Percentiles rank a stretch among this genome's conserved stretches.
Evolutionary conservation across 2,113 vertebrate species (phyloP).

Genomic region (Caranx ignobilis): DNA sequence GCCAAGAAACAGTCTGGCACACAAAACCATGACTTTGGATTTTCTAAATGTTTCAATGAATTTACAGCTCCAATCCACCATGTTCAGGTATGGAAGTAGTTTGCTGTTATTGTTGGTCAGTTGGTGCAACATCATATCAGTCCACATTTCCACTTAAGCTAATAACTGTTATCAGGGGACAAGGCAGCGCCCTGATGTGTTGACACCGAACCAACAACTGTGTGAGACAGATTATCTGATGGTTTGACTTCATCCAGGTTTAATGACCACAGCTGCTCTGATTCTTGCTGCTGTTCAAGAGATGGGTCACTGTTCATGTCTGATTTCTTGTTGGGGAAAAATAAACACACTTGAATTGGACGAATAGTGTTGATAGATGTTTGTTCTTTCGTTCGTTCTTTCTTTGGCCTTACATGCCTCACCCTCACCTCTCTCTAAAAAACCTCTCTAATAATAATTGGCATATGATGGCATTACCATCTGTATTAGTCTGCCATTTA

Average conservation of each 20-base stretch:
- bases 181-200: background rate
- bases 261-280: background rate
- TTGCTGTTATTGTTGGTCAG: no score
- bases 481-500: slow-evolving; percentile 20
- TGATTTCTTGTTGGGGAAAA: slow-evolving; percentile 19
- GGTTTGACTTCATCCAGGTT: background rate
- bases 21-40: background rate
- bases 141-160: no score
- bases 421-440: background rate
- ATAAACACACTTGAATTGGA: slow-evolving; percentile 33
- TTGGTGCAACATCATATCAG: no score
- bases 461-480: background rate
- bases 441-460: slow-evolving; percentile 8
- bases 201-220: background rate
- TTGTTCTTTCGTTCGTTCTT: background rate
- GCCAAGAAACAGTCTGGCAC: background rate
- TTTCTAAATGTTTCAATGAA: background rate
- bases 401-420: background rate
- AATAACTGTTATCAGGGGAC: background rate
- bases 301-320: slow-evolving; percentile 9
- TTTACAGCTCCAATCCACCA: no score
- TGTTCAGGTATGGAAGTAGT: no score
- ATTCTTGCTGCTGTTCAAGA: slow-evolving; percentile 5
- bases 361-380: background rate
- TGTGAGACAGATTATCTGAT: background rate